phyloP scores from a whole-genome alignment of 1,140 invertebrate species.

The Atta cephalotes region DNA sequence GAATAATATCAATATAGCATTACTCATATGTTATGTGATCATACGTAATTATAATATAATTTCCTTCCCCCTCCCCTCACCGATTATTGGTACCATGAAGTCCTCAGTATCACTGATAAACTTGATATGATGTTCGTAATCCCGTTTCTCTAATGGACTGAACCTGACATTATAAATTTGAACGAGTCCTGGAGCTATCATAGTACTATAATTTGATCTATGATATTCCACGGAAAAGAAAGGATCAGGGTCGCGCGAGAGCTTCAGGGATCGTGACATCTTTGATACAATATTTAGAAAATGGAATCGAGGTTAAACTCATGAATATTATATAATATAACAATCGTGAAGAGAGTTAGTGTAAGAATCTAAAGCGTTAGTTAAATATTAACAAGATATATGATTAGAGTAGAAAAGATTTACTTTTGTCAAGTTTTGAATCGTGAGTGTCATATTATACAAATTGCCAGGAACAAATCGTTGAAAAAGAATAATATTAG shows the following conservation, averaged over 20 bases:
- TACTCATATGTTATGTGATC: background rate
- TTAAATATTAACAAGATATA: background rate
- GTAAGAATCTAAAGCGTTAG: background rate
- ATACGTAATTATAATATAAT: slow-evolving; percentile 12
- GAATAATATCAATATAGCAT: slow-evolving; percentile 37
- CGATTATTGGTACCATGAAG: slow-evolving; percentile 79
- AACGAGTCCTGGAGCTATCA: slow-evolving; percentile 83
- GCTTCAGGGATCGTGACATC: slow-evolving; percentile 77
- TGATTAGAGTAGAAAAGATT: background rate
- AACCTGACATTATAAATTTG: slow-evolving; percentile 80
- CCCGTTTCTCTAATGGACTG: slow-evolving; percentile 76
- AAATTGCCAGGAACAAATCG: slow-evolving; percentile 79
- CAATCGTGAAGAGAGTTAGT: background rate
- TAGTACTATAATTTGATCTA: slow-evolving; percentile 72
- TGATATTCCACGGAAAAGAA: slow-evolving; percentile 78
- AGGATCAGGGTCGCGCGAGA: slow-evolving; percentile 71
- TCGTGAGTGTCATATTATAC: slow-evolving; percentile 77
- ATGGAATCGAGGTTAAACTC: slow-evolving; percentile 29
- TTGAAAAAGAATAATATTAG: slow-evolving; percentile 84
- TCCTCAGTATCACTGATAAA: slow-evolving; percentile 78
- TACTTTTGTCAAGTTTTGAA: slow-evolving; percentile 80
- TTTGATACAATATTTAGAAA: slow-evolving; percentile 59
- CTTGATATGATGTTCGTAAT: slow-evolving; percentile 80
- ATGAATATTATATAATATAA: slow-evolving; percentile 14
- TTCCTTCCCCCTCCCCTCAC: slow-evolving; percentile 58